These are phyloP conservation scores for Epirrhoe tristata DNA, from an alignment of 2,888 invertebrate genomes.

Conservation along the genomic window DNA sequence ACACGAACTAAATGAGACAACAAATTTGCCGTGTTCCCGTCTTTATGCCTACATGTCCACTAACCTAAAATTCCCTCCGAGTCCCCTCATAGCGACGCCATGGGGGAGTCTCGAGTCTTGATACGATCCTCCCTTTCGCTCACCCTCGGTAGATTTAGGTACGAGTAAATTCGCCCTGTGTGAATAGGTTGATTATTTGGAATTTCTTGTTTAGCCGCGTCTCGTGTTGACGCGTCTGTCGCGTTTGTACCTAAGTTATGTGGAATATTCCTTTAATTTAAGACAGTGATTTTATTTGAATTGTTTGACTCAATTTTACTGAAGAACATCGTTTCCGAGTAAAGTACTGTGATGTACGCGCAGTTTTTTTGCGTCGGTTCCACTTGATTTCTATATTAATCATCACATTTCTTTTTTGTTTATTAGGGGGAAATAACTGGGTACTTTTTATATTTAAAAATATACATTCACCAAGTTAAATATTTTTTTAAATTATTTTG, in stretches of 20 bases:
- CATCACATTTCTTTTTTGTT: slow-evolving; percentile 10
- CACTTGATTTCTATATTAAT: slow-evolving; percentile 28
- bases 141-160: slow-evolving; percentile 75
- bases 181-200: slow-evolving; percentile 81
- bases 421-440: neutral
- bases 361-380: slow-evolving; percentile 34
- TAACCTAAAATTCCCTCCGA: slow-evolving; percentile 84
- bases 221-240: slow-evolving; percentile 51
- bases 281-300: slow-evolving; percentile 37
- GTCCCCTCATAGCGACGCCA: slow-evolving; percentile 77
- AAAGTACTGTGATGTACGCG: slow-evolving; percentile 31
- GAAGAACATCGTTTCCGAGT: slow-evolving; percentile 26
- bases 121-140: slow-evolving; percentile 81
- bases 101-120: slow-evolving; percentile 77
- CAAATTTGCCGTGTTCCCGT: slow-evolving; percentile 85
- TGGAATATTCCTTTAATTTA: slow-evolving; percentile 47
- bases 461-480: neutral
- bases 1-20: slow-evolving; percentile 85
- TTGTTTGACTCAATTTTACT: slow-evolving; percentile 28
- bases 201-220: slow-evolving; percentile 71
- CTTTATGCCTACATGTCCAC: slow-evolving; percentile 86
- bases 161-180: slow-evolving; percentile 79
- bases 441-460: neutral
- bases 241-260: slow-evolving; percentile 45
- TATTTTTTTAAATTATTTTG: slow-evolving; percentile 9